These are phyloP conservation scores for Dusona sp. DNA, from an alignment of 2,888 invertebrate species.

Conservation along the genomic window DNA sequence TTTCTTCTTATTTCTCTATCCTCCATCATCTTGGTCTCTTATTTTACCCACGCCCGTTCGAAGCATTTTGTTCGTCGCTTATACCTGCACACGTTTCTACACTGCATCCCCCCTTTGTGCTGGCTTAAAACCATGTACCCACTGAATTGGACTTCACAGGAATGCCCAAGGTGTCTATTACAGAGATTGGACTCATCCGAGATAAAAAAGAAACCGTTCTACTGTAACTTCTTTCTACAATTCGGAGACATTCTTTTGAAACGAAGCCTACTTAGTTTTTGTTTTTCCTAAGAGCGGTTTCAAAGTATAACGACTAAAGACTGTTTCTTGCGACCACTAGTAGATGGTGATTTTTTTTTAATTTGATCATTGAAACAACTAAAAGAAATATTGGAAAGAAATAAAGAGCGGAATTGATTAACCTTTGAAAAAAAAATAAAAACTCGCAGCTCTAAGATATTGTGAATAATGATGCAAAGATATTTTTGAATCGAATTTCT, in stretches of 20 bases:
- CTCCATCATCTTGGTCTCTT: conserved; percentile 33
- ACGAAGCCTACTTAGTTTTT: not conserved
- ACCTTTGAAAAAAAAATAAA: not conserved
- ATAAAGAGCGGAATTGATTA: not conserved
- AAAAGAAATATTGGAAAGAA: not conserved
- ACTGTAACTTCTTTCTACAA: not conserved
- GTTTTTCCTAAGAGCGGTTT: not conserved
- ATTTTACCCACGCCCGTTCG: not conserved
- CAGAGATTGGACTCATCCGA: conserved; percentile 11
- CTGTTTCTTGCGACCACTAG: not conserved
- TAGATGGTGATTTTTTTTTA: too few species aligned
- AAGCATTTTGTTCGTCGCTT: conserved; percentile 21
- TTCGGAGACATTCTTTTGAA: not conserved
- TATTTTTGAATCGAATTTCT: not conserved
- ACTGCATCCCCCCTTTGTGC: conserved; percentile 15
- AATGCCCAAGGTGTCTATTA: conserved; percentile 32
- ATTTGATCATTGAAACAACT: not conserved
- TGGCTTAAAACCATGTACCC: conserved; percentile 11
- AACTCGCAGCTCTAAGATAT: not conserved
- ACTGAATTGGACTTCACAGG: conserved; percentile 18
- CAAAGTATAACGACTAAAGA: not conserved
- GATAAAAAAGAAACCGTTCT: not conserved
- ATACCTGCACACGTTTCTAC: conserved; percentile 21
- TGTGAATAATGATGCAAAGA: not conserved
- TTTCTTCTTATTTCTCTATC: conserved; percentile 27